Conservation (phyloP, 1,140 invertebrate species). For the Delia radicum region DNA sequence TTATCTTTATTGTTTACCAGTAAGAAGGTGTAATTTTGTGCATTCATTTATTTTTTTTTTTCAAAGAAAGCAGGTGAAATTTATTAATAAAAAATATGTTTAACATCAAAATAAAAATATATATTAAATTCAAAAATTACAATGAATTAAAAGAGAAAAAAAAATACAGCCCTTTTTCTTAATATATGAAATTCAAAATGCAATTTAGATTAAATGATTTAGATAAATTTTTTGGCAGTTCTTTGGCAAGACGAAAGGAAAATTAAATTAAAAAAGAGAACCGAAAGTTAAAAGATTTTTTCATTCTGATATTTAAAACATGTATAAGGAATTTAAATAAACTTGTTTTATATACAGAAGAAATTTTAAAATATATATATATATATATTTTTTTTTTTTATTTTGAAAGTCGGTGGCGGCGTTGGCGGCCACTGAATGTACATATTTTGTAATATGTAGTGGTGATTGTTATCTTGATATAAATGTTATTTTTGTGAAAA, state of each 20-base stretch:
- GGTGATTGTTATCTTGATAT: conserved; percentile 5
- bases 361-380: too few relatives aligned
- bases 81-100: not conserved
- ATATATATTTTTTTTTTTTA: conserved; percentile 3
- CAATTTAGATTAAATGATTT: conserved; percentile 22
- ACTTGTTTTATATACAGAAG: conserved; percentile 4
- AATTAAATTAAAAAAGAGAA: too few relatives aligned
- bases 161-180: not conserved
- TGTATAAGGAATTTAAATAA: conserved; percentile 18
- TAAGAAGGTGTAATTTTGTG: too few relatives aligned
- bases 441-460: not conserved
- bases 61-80: conserved; percentile 11
- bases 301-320: not conserved
- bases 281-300: not conserved
- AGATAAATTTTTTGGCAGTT: conserved; percentile 22
- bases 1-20: too few relatives aligned
- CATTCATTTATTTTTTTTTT: not conserved
- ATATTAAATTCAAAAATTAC: not conserved
- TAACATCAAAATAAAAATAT: not conserved
- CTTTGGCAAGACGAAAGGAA: conserved; percentile 3
- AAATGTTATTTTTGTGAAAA: conserved; percentile 5
- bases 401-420: conserved; percentile 2
- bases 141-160: not conserved
- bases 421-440: conserved; percentile 10
- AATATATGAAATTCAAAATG: not conserved